phyloP scores from a whole-genome alignment of 2,113 vertebrate genomes.

The Vireo altiloquus region DNA sequence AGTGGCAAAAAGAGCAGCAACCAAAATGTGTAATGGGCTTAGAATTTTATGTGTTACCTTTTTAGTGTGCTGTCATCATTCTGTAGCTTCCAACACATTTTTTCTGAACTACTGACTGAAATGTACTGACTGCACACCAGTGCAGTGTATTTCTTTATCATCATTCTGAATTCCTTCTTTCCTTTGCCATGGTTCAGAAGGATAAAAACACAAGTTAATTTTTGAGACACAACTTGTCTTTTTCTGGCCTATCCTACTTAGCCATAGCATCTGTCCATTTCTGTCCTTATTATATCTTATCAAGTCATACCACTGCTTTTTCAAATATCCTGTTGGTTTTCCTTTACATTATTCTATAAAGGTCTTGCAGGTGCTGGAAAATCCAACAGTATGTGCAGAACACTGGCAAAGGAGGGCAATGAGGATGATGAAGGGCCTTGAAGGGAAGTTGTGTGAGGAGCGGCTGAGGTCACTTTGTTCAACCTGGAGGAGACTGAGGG shows the following conservation, averaged over 20 bases:
- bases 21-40: not conserved
- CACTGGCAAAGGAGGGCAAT: not conserved
- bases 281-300: not conserved
- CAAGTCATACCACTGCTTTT: not conserved
- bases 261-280: not conserved
- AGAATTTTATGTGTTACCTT: not conserved
- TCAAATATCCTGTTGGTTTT: not conserved
- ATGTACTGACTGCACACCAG: no score
- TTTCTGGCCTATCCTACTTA: not conserved
- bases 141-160: not conserved
- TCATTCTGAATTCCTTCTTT: not conserved
- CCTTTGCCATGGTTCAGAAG: not conserved
- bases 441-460: not conserved
- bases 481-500: not conserved
- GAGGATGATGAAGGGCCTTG: not conserved
- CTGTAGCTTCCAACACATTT: not conserved
- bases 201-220: not conserved
- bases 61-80: rapidly evolving
- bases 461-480: not conserved
- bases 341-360: not conserved
- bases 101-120: not conserved
- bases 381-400: not conserved
- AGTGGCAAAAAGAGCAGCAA: not conserved
- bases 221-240: not conserved
- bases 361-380: not conserved